A percentile compares a stretch with the other conserved stretches of the same genome.
These are phyloP conservation scores for Amia ocellicauda DNA, from an alignment of 2,113 vertebrate species.

Conservation along the genomic window DNA sequence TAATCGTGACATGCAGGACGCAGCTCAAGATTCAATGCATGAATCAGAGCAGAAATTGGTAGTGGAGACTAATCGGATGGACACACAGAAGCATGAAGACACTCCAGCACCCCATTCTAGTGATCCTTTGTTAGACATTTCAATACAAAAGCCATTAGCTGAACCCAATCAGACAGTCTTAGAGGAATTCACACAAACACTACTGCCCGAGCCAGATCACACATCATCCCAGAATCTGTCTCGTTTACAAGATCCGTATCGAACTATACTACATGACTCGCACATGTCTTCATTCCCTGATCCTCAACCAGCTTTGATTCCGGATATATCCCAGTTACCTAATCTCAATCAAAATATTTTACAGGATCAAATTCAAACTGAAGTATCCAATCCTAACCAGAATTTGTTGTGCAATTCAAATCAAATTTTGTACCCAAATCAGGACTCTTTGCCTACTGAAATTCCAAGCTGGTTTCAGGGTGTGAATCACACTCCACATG, in stretches of 20 bases:
- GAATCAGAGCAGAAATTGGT: slow-evolving; percentile 16
- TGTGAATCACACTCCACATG: no score
- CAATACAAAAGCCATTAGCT: slow-evolving; percentile 27
- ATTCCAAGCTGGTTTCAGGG: no score
- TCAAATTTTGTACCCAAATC: not conserved
- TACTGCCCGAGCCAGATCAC: slow-evolving; percentile 36
- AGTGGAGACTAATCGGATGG: slow-evolving; percentile 27
- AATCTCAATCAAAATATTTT: slow-evolving; percentile 20
- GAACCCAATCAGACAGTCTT: slow-evolving; percentile 22
- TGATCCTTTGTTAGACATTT: slow-evolving; percentile 33
- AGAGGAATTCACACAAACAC: slow-evolving; percentile 12
- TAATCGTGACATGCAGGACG: slow-evolving; percentile 41
- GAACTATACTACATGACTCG: slow-evolving; percentile 33
- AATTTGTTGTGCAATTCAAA: slow-evolving; percentile 33
- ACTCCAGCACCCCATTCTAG: slow-evolving; percentile 24
- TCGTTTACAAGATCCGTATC: slow-evolving; percentile 35
- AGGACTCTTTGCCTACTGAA: no score
- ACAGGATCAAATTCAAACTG: slow-evolving; percentile 34
- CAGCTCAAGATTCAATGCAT: slow-evolving; percentile 19
- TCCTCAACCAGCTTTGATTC: not conserved
- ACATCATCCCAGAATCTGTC: slow-evolving; percentile 20
- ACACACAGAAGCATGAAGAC: slow-evolving; percentile 2
- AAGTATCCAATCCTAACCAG: slow-evolving; percentile 13
- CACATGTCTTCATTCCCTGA: slow-evolving; percentile 23
- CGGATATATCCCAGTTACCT: not conserved